These are phyloP conservation scores for Frieseomelitta varia DNA, from an alignment of 1,140 invertebrate species.

Conservation along the genomic window DNA sequence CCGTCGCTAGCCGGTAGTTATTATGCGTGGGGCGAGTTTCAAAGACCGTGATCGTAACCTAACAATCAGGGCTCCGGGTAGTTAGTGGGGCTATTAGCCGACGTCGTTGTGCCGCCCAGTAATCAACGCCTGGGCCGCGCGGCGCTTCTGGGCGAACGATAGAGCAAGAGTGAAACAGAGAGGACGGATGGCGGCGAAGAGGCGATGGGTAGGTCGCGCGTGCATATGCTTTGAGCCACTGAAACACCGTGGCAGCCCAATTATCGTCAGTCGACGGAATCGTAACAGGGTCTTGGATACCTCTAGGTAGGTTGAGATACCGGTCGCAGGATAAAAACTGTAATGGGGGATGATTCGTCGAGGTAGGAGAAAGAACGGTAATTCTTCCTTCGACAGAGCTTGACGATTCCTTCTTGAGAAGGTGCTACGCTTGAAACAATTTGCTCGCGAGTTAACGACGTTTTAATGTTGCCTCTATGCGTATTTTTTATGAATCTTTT, in stretches of 20 bases:
- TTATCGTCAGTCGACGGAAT: constrained; percentile 42
- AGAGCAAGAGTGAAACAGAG: constrained; percentile 37
- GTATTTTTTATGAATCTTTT: not conserved
- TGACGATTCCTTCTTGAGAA: not conserved
- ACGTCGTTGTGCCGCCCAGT: constrained; percentile 57
- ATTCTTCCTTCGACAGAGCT: not conserved
- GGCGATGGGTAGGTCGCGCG: not conserved
- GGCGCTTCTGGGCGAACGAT: constrained; percentile 25
- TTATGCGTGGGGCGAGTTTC: constrained; percentile 60
- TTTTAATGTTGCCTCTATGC: no score
- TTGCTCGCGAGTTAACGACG: not conserved
- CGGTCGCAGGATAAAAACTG: not conserved
- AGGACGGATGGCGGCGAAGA: not conserved
- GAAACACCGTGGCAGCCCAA: constrained; percentile 37
- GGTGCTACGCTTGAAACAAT: not conserved
- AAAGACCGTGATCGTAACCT: constrained; percentile 60
- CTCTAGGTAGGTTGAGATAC: not conserved
- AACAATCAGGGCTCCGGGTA: constrained; percentile 61
- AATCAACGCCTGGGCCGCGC: constrained; percentile 54
- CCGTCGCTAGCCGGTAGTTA: constrained; percentile 51
- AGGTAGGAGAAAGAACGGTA: no score
- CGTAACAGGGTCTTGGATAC: constrained; percentile 19
- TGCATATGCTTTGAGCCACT: constrained; percentile 36
- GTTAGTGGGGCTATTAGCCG: constrained; percentile 61
- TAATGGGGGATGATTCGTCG: not conserved